Evolutionary conservation across 2,888 invertebrate genomes (phyloP), one percentile per base, ranked within the genome.

Genomic region (Strigamia crassipes): DNA sequence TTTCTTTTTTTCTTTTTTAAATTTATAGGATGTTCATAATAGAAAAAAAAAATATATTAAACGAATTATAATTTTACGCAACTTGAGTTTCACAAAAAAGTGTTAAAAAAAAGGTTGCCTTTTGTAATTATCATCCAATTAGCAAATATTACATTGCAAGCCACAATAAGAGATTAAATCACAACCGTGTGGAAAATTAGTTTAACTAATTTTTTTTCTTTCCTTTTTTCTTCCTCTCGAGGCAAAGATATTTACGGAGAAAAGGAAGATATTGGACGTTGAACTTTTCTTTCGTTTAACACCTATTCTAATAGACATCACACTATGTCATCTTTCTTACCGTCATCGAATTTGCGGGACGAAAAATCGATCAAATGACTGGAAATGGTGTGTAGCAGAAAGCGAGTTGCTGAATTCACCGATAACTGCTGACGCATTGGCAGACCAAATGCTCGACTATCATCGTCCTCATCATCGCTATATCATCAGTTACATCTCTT

Each of bases 361-460:
- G 31, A 73, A 73, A 73, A 73, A 73, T 73, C 73, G 73, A 73
- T 73, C 73, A 73, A 73, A 73, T 73, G 73, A 73, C 73, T 73
- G 73, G 18, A 73, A 73, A 73, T 73, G 73, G 73, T 73, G 73
- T 73, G 27, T 73, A 27, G 73, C 73, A 73, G 73, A 73, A 73
- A 73, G 73, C 73, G 73, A 73, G 73, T 73, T 73, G 73, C 73
- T 73, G 73, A 73, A 73, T 73, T 73, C 73, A 73, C 73, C 73
- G 73, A 73, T 73, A 73, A 73, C 73, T 73, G 73, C 73, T 73
- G 73, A 73, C 73, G 73, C 73, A 73, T 73, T 73, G 73, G 73
- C 73, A 73, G 73, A 31, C 73, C 73, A 73, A 73, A 73, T 73
- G 73, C 73, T 73, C 73, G 73, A 73, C 73, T 73, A 73, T 73